Base-by-base conservation (phyloP, 2,797 vertebrate species). In the Myoxocephalus aenaeus region DNA sequence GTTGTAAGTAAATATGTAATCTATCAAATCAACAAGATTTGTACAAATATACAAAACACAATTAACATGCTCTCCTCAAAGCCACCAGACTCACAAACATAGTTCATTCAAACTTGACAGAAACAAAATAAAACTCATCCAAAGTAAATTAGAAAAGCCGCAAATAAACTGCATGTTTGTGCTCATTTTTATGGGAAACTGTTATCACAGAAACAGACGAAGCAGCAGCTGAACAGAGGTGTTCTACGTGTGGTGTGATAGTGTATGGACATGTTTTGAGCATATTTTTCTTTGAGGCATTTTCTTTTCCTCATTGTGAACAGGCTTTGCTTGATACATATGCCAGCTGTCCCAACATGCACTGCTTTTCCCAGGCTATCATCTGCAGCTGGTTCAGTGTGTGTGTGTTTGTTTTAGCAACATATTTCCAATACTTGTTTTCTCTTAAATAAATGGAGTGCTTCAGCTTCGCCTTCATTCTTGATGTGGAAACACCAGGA, bases 301-400 rank as follows among this genome's bases (percentile, higher is more conserved):
- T 75, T 87, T 81, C 10, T 70, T 89, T 77, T 68, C 73, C 74
- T 87, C 86, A 90, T 90, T 81, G 88, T 92, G 72, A 86, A 67
- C 78, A 67, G 84, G 75, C 86, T 81, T 86, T 17, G n/a, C 78
- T 86, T 87, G 79, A 70, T 77, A 74, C 75, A 68, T 82, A 56
- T 70, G 34, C 68, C 70, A 82, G 83, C 75, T 83, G 63, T 89
- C 83, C 81, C 82, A 86, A 90, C 92, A 91, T 94, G 92, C 92
- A 91, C 86, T 81, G 92, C 92, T 93, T 92, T 46, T 78, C 65
- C 81, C 80, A 72, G 84, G 73, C 77, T 63, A 18, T 77, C 85
- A 83, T 87, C 81, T 75, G 85, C 81, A 67, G 87, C 86, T 81
- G 86, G 82, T 81, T 86, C 65, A 57, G 68, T 90, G 76, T 81